Base-by-base conservation (phyloP, 2,888 invertebrate species). In the Amphipyra berbera region DNA sequence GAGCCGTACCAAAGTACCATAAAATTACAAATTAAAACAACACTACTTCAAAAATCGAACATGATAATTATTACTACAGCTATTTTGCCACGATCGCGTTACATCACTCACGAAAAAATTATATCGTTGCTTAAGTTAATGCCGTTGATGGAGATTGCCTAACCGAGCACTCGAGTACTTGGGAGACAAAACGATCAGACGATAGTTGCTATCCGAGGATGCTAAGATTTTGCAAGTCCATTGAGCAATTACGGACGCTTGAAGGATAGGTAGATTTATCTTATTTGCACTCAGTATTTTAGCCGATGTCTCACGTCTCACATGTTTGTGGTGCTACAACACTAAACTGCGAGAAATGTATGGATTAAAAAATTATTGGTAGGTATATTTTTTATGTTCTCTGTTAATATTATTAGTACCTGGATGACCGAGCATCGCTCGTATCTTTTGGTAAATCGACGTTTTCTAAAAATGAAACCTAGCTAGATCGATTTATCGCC, bases 41-140 rank as follows among this genome's bases (percentile, higher is more conserved):
- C 10, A n/a, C n/a, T n/a, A 10, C 33, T 13, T 47, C 13, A 38
- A 37, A 60, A 44, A 46, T 55, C 9, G 33, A 57, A 40, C 21
- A 45, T 44, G 10, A 5, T 8, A 12, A 45, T 40, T 27, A 13
- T 37, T 15, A 49, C 38, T 15, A 49, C 38, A 12, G 12, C n/a
- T 38, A 12, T 45, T 30, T 30, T 37, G 15, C 50, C 27, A 65
- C 15, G 30, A 49, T 13, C 37, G 2, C 1, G 12, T 71, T 71
- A 42, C 75, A 46, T 53, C 42, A 74, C 21, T 52, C 3, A 49
- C 49, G 21, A 57, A 73, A 82, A 85, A 86, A 84, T 84, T 61
- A 84, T 86, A 82, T 65, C 64, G 81, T 88, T 88, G 81, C 82
- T 66, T 73, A 84, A 85, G 82, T n/a, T 35, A 45, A 45, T 30